Conservation (phyloP, 2,797 vertebrate genomes). For the Carcharodon carcharias region DNA sequence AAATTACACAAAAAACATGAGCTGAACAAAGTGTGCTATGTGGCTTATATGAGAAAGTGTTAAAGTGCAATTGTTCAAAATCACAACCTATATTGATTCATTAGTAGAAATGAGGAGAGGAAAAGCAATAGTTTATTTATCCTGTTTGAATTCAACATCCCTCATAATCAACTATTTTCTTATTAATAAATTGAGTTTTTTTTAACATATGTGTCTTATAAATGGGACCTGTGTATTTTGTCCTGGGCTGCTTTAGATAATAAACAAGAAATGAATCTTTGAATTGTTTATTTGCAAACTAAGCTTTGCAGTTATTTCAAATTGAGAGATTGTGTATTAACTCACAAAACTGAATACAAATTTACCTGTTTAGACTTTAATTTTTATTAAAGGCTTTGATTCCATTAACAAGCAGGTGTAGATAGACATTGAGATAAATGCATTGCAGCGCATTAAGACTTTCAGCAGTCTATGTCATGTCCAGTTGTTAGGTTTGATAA, state of each 20-base stretch:
- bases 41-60: background rate
- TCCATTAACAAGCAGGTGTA: background rate
- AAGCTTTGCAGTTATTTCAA: background rate
- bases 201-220: background rate
- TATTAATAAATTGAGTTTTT: background rate
- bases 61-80: background rate
- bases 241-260: background rate
- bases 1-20: background rate
- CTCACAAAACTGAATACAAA: background rate
- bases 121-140: conserved; percentile 1
- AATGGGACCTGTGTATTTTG: background rate
- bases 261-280: background rate
- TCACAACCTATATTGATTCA: background rate
- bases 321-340: background rate
- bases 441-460: background rate
- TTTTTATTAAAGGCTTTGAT: background rate
- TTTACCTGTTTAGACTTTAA: background rate
- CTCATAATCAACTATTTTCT: background rate
- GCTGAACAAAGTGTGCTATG: background rate
- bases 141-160: background rate
- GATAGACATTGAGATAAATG: background rate
- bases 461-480: background rate
- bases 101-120: background rate
- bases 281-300: background rate
- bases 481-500: background rate